Conservation (phyloP, 2,113 vertebrate genomes). For the Otus sunia region DNA sequence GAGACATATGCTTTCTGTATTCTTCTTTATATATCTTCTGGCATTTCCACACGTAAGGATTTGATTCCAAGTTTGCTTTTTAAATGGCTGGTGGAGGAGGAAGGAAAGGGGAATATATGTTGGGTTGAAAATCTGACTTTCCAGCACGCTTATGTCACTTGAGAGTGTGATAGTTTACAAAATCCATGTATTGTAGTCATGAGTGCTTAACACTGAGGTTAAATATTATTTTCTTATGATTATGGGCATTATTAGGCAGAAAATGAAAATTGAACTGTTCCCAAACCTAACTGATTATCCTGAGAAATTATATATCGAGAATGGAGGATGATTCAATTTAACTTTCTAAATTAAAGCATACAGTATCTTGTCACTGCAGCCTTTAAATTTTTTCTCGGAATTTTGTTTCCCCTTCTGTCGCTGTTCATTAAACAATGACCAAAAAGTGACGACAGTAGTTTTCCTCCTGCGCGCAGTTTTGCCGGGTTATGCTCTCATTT, state of each 20-base stretch:
- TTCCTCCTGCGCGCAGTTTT: neutral
- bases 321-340: neutral
- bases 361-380: neutral
- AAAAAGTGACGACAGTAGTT: neutral
- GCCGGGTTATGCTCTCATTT: neutral
- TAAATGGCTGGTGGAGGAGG: neutral
- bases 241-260: neutral
- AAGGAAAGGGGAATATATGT: neutral
- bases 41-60: neutral
- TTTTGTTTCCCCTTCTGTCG: neutral
- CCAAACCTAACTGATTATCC: neutral
- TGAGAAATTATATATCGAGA: neutral
- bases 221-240: neutral
- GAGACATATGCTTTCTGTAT: neutral
- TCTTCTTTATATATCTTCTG: neutral
- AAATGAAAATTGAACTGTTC: neutral
- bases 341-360: neutral
- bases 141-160: neutral
- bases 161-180: neutral
- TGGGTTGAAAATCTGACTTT: neutral
- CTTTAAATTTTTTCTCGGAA: neutral
- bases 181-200: neutral
- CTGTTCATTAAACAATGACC: neutral
- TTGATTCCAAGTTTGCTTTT: neutral
- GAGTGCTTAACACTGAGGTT: neutral